Base-by-base conservation (phyloP, 2,888 invertebrate genomes). In the Pterostichus madidus region DNA sequence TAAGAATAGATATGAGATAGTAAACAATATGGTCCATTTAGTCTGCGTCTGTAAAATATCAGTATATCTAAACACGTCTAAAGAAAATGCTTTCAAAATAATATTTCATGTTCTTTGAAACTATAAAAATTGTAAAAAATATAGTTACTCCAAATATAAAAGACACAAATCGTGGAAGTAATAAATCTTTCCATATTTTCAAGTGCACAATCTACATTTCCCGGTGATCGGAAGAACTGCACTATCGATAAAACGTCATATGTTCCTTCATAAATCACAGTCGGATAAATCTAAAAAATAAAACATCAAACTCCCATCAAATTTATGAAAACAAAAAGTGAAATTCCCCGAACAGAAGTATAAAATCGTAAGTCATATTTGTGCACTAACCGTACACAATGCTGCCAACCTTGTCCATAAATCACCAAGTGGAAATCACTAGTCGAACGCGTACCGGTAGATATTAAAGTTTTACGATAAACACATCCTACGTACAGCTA, bases 391-490 rank as follows among this genome's bases (percentile, higher is more conserved):
- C 80, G 80, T 35, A 71, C 53, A 81, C 71, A 81, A 73, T 73
- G 80, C 61, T 64, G 80, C 52, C 68, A 52, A 80, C 49, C 49
- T 49, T 44, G 13, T 46, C 46, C 6, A 81, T 81, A 81, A 81
- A 81, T 81, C 81, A 81, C 31, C 32, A 11, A 53, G 13, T 56
- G 77, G 24, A 32, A 64, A 83, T 83, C 83, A 75, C 53, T 61
- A 56, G 39, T 44, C 49, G 53, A 75, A 82, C 59, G 53, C 53
- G 64, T 32, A 68, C 80, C 53, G 61, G 75, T 75, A 61, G 76
- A 68, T 83, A 83, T 83, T 83, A 83, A 77, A 83, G 52, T 83
- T 83, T 83, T 68, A 77, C 77, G 83, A 83, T 83, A 77, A 83
- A 83, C 77, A 73, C 78, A 61, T 71, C 71, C 71, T 71, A 71